Base-by-base conservation (phyloP, 1,140 invertebrate genomes). In the Ctenoplectra terminalis region DNA sequence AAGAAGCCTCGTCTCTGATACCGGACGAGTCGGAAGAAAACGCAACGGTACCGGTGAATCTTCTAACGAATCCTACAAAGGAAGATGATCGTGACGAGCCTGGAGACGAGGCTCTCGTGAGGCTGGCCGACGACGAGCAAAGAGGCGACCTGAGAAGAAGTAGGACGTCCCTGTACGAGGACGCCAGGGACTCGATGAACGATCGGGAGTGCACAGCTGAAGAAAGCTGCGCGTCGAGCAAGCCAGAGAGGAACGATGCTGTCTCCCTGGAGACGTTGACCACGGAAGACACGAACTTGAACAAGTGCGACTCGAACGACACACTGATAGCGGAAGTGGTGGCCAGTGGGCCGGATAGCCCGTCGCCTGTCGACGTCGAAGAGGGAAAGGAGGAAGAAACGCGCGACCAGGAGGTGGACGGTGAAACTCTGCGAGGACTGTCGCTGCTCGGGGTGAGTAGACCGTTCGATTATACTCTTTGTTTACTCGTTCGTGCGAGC, bases 301-400 rank as follows among this genome's bases (percentile, higher is more conserved):
- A 92, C 76, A 93, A 93, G 82, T 93, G 92, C 71, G 90, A 91
- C 70, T 93, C 92, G 11, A 92, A 87, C 60, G 90, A 93, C 61
- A 93, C 92, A 0, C 80, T 93, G 20, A 92, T 93, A 31, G 92
- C 90, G 0, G 92, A 92, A 73, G 73, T 87, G 37, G 87, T 85
- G 37, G 83, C 90, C 60, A 60, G 23, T 17, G 54, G 54, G 0
- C 31, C 64, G 46, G 40, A 81, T 67, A 17, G 56, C 20, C 34
- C 40, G 13, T 13, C 58, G 43, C n/a, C 54, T 26, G 61, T 56
- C 15, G 79, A 64, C 17, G 34, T 26, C 0, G 79, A 58, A 0
- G 73, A 78, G 7, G 64, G 56, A 31, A 63, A 81, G 2, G 72
- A 70, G 17, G 48, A 71, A 37, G 64, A 46, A 15, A n/a, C 23